Base-by-base conservation (phyloP, 2,797 vertebrate species). In the Karalla daura region DNA sequence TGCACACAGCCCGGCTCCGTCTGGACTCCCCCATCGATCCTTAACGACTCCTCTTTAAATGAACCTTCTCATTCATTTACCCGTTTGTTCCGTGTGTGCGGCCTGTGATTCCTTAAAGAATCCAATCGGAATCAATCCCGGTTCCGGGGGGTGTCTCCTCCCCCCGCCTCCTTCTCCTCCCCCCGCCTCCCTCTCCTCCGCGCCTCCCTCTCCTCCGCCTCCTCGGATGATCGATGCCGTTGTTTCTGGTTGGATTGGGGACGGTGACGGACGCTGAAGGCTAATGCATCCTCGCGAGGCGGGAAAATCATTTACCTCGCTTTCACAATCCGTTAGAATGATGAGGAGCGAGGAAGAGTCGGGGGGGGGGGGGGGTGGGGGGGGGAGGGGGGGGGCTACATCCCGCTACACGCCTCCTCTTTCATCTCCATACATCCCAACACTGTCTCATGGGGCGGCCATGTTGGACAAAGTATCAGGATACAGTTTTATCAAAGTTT, bases 211-310 rank as follows among this genome's bases (percentile, higher is more conserved):
- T 81, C 64, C 37, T 47, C 53, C 10, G n/a, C n/a, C n/a, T n/a
- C n/a, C n/a, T n/a, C n/a, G n/a, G 35, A 55, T 84, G 88, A 89
- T 84, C 15, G 85, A 88, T 88, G 79, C 65, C 7, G 69, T 67
- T 80, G 69, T 78, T 86, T 80, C 58, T 23, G 70, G 81, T 74
- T 47, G 76, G 75, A 79, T 86, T 68, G 81, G 81, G 68, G 85
- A 82, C 10, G 25, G 63, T 79, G 84, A 87, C 52, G 69, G 73
- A 78, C 69, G 55, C 80, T 14, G 70, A 72, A 30, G 67, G 70
- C 84, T 73, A 78, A 86, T 76, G 83, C 74, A 47, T 81, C 74
- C 49, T 53, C 52, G 83, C 84, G 64, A 49, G 62, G 67, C n/a
- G n/a, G 63, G 59, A 17, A 82, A 75, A 83, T 80, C 61, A 79